Percentiles rank a stretch among this genome's conserved stretches.
phyloP scores from a whole-genome alignment of 2,113 vertebrate genomes.

The Microcebus lehilahytsara region DNA sequence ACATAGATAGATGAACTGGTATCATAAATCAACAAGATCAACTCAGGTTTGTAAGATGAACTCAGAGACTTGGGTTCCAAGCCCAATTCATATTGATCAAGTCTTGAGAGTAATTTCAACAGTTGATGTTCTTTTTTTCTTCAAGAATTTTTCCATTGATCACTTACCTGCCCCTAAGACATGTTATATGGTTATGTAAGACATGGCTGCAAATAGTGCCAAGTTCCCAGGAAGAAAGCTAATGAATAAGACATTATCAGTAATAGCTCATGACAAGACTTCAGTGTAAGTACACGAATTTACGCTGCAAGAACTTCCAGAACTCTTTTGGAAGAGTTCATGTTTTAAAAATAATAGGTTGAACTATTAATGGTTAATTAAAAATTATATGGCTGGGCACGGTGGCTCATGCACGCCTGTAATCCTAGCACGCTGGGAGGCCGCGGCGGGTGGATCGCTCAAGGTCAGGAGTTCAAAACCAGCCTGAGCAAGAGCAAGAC shows the following conservation, averaged over 20 bases:
- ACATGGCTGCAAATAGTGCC: background rate
- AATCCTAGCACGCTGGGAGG: no score
- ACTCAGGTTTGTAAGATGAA: conserved; percentile 4
- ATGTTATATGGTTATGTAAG: background rate
- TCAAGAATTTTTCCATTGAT: background rate
- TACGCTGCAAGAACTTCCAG: no score
- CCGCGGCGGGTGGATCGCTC: no score
- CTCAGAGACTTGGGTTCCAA: conserved; percentile 6
- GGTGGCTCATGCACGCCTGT: no score
- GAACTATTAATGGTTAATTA: background rate
- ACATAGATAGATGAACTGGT: background rate
- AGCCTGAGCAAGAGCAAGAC: no score
- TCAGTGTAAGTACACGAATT: background rate
- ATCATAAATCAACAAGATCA: background rate
- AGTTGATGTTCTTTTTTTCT: background rate
- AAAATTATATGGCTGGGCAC: background rate
- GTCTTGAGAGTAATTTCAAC: background rate
- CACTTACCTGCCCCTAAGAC: background rate
- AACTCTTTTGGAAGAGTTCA: background rate
- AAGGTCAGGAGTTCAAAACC: no score
- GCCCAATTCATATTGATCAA: background rate
- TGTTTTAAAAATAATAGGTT: conserved; percentile 4
- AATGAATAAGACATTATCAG: background rate
- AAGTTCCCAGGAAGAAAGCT: background rate
- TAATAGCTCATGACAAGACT: background rate